These are phyloP conservation scores for Typhlichthys subterraneus DNA, from an alignment of 2,797 vertebrate species.

Conservation along the genomic window DNA sequence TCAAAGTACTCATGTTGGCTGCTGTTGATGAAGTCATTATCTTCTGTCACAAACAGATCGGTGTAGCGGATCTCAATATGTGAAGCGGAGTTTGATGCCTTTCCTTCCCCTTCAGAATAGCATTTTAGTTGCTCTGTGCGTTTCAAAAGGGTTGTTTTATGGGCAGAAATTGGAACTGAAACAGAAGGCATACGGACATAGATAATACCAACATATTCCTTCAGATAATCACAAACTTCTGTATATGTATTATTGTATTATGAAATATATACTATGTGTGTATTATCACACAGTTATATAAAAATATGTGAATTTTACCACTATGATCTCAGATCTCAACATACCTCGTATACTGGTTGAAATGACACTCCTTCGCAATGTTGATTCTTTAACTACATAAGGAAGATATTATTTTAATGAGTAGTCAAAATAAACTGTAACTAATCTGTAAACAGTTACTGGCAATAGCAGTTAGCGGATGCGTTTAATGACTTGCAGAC, in stretches of 20 bases:
- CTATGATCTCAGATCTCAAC: neutral
- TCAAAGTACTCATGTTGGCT: constrained; percentile 71
- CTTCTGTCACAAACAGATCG: constrained; percentile 73
- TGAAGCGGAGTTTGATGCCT: constrained; percentile 52
- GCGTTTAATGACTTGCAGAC: too few species aligned
- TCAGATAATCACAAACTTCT: neutral
- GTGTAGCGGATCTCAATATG: constrained; percentile 77
- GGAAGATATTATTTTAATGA: constrained; percentile 11
- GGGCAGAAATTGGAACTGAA: constrained; percentile 63
- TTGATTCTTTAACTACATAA: constrained; percentile 33
- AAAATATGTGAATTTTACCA: neutral
- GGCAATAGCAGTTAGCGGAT: too few species aligned
- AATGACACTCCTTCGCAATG: constrained; percentile 32
- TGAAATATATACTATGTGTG: neutral
- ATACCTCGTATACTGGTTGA: constrained; percentile 46
- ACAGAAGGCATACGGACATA: neutral
- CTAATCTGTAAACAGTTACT: neutral
- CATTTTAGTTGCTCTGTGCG: constrained; percentile 62
- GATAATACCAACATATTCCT: neutral
- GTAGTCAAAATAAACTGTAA: neutral
- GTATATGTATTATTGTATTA: neutral
- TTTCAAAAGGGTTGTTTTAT: constrained; percentile 66
- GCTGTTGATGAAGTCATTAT: constrained; percentile 37
- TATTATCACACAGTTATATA: neutral
- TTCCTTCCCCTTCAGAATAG: constrained; percentile 55